A percentile compares a stretch with the other conserved stretches of the same genome.
Evolutionary conservation across 2,797 vertebrate species (phyloP).

Genomic region (Halcyon chelicuti): DNA sequence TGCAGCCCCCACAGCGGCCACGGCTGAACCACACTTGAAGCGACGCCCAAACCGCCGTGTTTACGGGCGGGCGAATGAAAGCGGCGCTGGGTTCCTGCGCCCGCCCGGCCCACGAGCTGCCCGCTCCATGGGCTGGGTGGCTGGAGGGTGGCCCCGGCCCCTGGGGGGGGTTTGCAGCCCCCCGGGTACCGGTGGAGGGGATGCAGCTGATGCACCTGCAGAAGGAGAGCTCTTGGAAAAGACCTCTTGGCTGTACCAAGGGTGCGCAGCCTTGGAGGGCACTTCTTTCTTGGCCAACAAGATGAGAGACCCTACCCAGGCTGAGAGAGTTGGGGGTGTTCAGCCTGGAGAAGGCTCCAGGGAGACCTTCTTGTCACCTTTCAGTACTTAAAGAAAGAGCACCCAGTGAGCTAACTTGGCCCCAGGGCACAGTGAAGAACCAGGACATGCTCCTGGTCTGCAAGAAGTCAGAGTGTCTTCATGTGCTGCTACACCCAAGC

Average conservation of each 20-base stretch:
- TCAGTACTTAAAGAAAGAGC: not conserved
- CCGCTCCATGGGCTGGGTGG: not conserved
- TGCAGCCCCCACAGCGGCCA: conserved; percentile 24
- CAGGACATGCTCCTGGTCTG: not conserved
- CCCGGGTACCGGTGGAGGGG: not conserved
- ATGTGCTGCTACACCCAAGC: not conserved
- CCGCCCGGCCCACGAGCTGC: not conserved
- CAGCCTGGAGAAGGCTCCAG: not conserved
- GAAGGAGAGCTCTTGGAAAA: not conserved
- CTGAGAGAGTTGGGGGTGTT: not conserved
- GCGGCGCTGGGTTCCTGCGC: not conserved
- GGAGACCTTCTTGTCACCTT: not conserved
- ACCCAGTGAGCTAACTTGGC: accelerated
- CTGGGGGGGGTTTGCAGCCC: not conserved
- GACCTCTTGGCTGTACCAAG: accelerated
- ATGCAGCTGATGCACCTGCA: not conserved
- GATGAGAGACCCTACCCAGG: accelerated
- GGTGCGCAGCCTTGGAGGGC: not conserved
- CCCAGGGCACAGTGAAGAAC: not conserved
- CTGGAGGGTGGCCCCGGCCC: not conserved
- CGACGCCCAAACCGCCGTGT: not conserved
- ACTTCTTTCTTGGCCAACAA: accelerated
- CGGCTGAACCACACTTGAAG: not conserved
- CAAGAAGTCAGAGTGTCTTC: not conserved
- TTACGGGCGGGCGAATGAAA: not conserved